Percentiles rank a stretch among this genome's conserved stretches.
Conservation (phyloP, 2,888 invertebrate species). For the Chloroclystis v-ata region DNA sequence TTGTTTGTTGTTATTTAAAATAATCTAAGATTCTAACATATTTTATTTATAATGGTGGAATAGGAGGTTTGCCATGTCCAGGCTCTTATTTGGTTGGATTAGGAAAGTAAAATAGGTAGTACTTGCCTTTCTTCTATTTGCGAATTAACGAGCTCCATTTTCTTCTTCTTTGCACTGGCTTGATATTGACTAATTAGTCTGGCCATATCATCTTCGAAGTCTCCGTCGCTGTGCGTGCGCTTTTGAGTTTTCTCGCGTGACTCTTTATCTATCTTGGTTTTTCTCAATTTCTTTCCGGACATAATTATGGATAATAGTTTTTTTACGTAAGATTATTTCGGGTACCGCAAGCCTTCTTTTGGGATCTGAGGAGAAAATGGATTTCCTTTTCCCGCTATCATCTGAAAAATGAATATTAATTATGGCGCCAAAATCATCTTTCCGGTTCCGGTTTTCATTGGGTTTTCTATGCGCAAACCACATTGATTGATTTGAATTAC, state of each 20-base stretch:
- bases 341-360: no score
- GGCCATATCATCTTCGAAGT: slow-evolving; percentile 43
- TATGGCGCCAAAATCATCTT: neutral
- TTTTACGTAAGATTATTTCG: no score
- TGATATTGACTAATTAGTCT: slow-evolving; percentile 44
- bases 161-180: slow-evolving; percentile 48
- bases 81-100: no score
- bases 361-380: no score
- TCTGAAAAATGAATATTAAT: neutral
- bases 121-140: slow-evolving; percentile 54
- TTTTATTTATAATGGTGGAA: no score
- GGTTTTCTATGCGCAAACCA: no score
- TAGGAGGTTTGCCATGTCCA: no score
- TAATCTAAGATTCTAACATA: no score
- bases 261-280: slow-evolving; percentile 50
- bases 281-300: slow-evolving; percentile 46
- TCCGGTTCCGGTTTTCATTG: slow-evolving; percentile 1
- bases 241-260: slow-evolving; percentile 42
- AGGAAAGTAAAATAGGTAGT: neutral
- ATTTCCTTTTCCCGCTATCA: neutral
- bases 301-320: no score
- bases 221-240: slow-evolving; percentile 37
- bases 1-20: no score
- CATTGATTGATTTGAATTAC: neutral
- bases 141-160: slow-evolving; percentile 49